Evolutionary conservation across 2,888 invertebrate genomes (phyloP).

Genomic region (Ametastegia equiseti): DNA sequence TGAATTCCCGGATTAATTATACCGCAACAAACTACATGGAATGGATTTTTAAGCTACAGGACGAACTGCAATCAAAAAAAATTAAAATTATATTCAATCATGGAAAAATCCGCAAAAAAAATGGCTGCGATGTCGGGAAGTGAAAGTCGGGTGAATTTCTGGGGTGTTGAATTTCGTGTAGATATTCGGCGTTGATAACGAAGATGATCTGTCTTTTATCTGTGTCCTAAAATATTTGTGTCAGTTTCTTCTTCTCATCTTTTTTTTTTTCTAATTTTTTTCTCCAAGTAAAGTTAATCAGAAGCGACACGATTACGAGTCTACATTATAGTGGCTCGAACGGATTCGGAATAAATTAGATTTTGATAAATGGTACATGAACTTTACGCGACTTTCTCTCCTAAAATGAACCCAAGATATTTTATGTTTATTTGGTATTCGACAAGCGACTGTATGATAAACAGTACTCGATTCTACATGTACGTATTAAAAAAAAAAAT

Average conservation of each 20-base stretch:
- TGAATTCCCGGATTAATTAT: background rate
- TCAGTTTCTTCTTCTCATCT: background rate
- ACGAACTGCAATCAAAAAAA: no score
- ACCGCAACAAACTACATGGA: no score
- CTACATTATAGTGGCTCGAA: background rate
- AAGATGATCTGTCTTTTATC: background rate
- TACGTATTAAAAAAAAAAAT: no score
- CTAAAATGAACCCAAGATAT: background rate
- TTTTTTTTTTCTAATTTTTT: no score
- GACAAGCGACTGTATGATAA: background rate
- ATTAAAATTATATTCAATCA: no score
- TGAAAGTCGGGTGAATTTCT: background rate
- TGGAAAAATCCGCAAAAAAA: background rate
- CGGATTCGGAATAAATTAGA: conserved; percentile 22
- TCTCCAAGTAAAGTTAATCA: background rate
- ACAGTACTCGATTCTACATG: background rate
- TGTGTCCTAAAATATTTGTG: conserved; percentile 17
- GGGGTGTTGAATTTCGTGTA: background rate
- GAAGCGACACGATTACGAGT: background rate
- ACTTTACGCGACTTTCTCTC: conserved; percentile 25
- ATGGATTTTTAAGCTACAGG: no score
- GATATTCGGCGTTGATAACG: background rate
- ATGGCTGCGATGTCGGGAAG: background rate
- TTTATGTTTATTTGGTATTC: background rate
- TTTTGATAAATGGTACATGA: conserved; percentile 29